Base-by-base conservation (phyloP, 2,888 invertebrate species). In the Ochlodes sylvanus region DNA sequence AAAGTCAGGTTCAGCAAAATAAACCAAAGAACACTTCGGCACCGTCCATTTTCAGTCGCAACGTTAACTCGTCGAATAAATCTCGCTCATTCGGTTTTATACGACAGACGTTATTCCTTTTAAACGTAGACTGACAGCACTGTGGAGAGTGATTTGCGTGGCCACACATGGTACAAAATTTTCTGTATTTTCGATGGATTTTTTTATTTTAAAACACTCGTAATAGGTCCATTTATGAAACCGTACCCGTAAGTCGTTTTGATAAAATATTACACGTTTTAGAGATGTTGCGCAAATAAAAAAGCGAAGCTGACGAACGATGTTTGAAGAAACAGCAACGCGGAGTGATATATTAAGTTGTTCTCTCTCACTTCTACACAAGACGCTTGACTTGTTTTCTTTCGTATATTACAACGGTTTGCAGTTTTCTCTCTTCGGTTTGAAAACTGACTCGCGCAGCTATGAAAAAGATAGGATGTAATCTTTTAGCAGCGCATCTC, bases 41-140 rank as follows among this genome's bases (percentile, higher is more conserved):
- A 57, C 41, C 68, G 74, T 75, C 71, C 71, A 72, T 74, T 73
- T 76, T 71, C 72, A 74, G 77, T 75, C 75, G 71, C 73, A 71
- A 68, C 69, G 75, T 72, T 63, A 47, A 47, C 57, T 69, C 69
- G 52, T 73, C 72, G 71, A 76, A 77, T 76, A 76, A 77, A 76
- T 75, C 75, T 61, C 56, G 70, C 55, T 58, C 62, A 69, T 72
- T 73, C 70, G 63, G 60, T 63, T 52, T 67, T 63, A 42, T 61
- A 64, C 70, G 68, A 70, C 71, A 60, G 64, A 71, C 27, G 71
- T 73, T 72, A 74, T 74, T 75, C 71, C 72, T 72, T 75, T 74
- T 71, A 50, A 50, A 50, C 19, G 19, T 9, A 17, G 9, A 19
- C 19, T 3, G 19, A 34, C 1, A 12, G 38, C 2, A 12, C 38